phyloP scores from a whole-genome alignment of 2,797 vertebrate genomes.

The Mustela erminea region DNA sequence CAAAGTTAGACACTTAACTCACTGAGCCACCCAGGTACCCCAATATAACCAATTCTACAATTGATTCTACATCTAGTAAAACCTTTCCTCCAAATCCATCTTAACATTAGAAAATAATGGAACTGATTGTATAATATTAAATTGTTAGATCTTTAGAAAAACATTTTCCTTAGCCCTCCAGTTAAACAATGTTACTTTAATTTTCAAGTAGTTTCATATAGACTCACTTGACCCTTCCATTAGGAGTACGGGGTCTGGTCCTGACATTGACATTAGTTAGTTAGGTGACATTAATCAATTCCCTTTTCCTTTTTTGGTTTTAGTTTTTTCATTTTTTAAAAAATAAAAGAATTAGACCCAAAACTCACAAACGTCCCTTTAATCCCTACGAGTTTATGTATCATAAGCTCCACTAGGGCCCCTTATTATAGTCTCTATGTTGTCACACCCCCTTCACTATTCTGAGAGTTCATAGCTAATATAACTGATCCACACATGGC shows the following conservation, averaged over 20 bases:
- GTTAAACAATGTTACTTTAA: background rate
- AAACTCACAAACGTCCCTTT: background rate
- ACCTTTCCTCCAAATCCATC: background rate
- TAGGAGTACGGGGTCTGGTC: background rate
- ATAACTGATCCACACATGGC: background rate
- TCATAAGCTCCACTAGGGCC: background rate
- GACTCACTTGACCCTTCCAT: background rate
- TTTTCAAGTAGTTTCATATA: background rate
- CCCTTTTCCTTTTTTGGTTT: background rate
- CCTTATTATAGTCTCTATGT: background rate
- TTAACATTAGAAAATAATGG: background rate
- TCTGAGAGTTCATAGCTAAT: background rate
- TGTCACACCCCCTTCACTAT: background rate
- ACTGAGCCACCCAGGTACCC: background rate
- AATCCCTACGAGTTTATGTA: background rate
- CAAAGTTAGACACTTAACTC: background rate
- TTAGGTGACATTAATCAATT: background rate
- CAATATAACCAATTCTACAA: background rate
- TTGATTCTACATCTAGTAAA: background rate
- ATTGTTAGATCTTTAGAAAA: slow-evolving; percentile 19
- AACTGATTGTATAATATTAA: background rate
- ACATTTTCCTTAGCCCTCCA: background rate
- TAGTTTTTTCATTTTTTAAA: slow-evolving; percentile 62
- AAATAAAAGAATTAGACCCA: background rate
- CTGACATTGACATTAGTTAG: background rate